These are phyloP conservation scores for Dermochelys coriacea DNA, from an alignment of 2,797 vertebrate genomes.

Conservation along the genomic window DNA sequence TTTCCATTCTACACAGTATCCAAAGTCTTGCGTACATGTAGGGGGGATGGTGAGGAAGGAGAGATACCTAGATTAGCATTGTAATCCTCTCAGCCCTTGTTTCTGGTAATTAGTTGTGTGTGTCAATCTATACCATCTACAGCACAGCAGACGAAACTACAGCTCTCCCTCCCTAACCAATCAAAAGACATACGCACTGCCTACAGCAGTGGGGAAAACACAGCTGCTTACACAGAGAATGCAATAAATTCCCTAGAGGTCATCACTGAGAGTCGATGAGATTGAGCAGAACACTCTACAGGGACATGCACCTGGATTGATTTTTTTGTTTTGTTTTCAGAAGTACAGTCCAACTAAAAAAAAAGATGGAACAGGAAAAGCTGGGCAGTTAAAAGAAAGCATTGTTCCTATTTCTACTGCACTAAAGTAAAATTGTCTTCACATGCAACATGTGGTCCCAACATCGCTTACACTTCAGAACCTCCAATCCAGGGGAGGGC, in stretches of 20 bases:
- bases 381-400: neutral
- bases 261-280: neutral
- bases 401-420: neutral
- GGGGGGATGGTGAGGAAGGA: neutral
- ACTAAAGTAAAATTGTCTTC: neutral
- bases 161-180: neutral
- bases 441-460: neutral
- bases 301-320: neutral
- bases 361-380: neutral
- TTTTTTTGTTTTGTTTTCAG: neutral
- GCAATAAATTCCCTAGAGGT: neutral
- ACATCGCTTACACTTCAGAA: neutral
- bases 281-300: neutral
- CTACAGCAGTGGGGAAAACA: neutral
- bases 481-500: neutral
- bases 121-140: conserved; percentile 35
- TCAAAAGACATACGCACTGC: rapidly evolving
- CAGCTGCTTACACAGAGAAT: rapidly evolving
- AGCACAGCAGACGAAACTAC: conserved; percentile 19
- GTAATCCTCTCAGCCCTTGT: conserved; percentile 39
- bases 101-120: conserved; percentile 49
- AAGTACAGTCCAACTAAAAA: neutral
- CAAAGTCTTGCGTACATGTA: neutral
- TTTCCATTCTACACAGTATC: neutral
- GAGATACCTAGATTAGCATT: conserved; percentile 21